Conservation (phyloP, 1,140 invertebrate species). For the Onthophagus taurus region DNA sequence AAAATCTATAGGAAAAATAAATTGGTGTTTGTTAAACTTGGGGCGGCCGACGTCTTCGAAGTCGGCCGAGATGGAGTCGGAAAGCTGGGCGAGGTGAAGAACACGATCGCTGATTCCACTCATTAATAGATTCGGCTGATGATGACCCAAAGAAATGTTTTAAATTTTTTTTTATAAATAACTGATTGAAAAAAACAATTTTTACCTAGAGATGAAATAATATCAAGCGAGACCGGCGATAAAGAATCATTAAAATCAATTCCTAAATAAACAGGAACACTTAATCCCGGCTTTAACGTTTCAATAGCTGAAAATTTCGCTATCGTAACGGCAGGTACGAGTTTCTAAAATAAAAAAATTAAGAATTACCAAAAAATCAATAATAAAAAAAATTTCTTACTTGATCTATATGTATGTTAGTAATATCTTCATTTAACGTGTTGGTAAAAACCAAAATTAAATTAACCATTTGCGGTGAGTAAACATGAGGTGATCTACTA, state of each 20-base stretch:
- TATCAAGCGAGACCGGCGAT: conserved; percentile 73
- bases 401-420: conserved; percentile 60
- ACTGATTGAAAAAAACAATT: conserved; percentile 26
- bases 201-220: conserved; percentile 53
- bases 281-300: conserved; percentile 45
- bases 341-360: conserved; percentile 41
- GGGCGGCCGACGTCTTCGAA: too few species aligned
- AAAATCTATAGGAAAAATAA: too few species aligned
- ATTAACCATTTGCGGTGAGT: conserved; percentile 73
- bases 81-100: too few species aligned
- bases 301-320: conserved; percentile 73
- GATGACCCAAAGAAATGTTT: conserved; percentile 2
- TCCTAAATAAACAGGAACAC: conserved; percentile 61
- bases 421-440: conserved; percentile 55
- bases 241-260: conserved; percentile 93
- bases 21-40: too few species aligned
- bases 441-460: conserved; percentile 79
- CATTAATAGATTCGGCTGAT: too few species aligned
- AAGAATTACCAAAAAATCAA: conserved; percentile 13
- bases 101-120: too few species aligned
- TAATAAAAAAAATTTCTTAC: conserved; percentile 34
- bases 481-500: conserved; percentile 74
- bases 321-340: conserved; percentile 55
- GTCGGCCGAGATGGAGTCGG: too few species aligned
- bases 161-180: neutral